phyloP scores from a whole-genome alignment of 2,888 invertebrate species.

The Nasonia oneida region DNA sequence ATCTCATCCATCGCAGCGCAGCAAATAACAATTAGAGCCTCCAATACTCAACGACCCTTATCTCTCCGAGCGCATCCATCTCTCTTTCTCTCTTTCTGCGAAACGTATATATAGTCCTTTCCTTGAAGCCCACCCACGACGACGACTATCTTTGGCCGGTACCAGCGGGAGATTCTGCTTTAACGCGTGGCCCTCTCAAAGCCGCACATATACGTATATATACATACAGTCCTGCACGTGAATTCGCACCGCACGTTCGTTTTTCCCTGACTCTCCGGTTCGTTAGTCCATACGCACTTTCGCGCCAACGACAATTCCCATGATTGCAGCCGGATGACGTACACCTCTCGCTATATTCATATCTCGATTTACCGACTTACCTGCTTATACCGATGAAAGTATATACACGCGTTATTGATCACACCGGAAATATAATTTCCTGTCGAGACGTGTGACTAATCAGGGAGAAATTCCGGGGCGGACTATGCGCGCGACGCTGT shows the following conservation, averaged over 20 bases:
- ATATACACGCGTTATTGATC: constrained; percentile 69
- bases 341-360: no score
- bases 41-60: no score
- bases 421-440: constrained; percentile 69
- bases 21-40: no score
- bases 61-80: no score
- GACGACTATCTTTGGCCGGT: not conserved
- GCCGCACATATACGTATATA: no score
- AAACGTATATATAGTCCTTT: not conserved
- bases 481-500: constrained; percentile 67
- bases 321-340: not conserved
- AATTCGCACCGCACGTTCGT: no score
- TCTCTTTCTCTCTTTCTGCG: not conserved
- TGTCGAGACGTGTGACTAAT: constrained; percentile 69
- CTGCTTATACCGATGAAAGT: not conserved
- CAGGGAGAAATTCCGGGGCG: constrained; percentile 70
- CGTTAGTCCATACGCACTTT: no score
- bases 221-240: no score
- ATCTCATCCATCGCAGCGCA: no score
- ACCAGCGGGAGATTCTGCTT: constrained; percentile 13
- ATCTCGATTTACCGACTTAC: not conserved
- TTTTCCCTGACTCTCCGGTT: no score
- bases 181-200: no score
- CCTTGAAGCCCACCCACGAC: not conserved
- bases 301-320: not conserved